A percentile compares a stretch with the other conserved stretches of the same genome.
Conservation (phyloP, 1,140 invertebrate genomes). For the Andrena cerasifolii region DNA sequence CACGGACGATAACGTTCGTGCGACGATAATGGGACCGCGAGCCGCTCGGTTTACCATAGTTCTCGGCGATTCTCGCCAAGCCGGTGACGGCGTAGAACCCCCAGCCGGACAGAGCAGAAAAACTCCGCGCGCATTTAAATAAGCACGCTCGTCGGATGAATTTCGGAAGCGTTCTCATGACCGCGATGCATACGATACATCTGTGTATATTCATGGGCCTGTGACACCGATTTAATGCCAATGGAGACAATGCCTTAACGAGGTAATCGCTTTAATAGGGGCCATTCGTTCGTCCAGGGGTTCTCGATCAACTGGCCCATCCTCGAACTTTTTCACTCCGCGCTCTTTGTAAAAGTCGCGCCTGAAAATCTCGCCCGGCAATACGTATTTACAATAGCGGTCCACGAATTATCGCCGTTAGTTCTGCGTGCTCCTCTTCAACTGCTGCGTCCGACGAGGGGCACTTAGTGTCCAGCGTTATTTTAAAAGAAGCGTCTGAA, state of each 20-base stretch:
- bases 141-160: background rate
- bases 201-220: conserved; percentile 54
- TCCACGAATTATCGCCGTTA: no score
- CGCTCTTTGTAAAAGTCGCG: no score
- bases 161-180: conserved; percentile 39
- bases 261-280: conserved; percentile 77
- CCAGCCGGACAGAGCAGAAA: no score
- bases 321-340: conserved; percentile 59
- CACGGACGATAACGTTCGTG: conserved; percentile 48
- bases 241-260: conserved; percentile 75
- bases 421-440: no score
- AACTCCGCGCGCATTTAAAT: no score
- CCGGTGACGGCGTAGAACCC: no score
- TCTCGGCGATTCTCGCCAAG: conserved; percentile 4
- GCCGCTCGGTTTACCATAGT: background rate
- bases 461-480: no score
- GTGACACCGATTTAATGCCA: conserved; percentile 65
- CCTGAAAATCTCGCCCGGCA: no score
- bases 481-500: no score
- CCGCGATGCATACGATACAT: conserved; percentile 27
- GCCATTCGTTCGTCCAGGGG: conserved; percentile 57
- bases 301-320: conserved; percentile 57
- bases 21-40: conserved; percentile 35
- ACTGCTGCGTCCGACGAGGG: background rate
- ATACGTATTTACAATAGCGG: background rate